Percentiles rank a stretch among this genome's conserved stretches.
Conservation (phyloP, 1,140 invertebrate species). For the Pseudomyrmex dendroicus region DNA sequence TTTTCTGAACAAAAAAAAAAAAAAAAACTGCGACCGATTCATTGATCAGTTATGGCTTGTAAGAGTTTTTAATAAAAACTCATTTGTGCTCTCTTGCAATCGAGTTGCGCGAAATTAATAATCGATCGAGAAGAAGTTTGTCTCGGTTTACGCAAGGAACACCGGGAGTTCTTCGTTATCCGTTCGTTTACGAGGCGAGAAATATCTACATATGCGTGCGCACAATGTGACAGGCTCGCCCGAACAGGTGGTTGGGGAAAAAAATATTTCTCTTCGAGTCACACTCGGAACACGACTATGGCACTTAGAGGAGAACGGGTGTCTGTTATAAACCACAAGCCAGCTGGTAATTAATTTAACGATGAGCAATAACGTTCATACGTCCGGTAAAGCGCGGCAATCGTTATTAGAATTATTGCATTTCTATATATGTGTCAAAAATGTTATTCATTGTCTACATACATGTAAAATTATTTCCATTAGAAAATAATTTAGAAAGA, state of each 20-base stretch:
- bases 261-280: conserved; percentile 66
- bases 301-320: background rate
- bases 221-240: conserved; percentile 56
- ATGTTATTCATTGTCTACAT: background rate
- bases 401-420: background rate
- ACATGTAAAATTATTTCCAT: background rate
- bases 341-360: conserved; percentile 67
- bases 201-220: conserved; percentile 32
- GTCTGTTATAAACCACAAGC: conserved; percentile 43
- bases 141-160: background rate
- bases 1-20: too few relatives aligned
- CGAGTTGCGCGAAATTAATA: too few relatives aligned
- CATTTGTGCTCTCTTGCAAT: too few relatives aligned
- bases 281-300: conserved; percentile 42
- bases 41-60: too few relatives aligned
- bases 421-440: background rate
- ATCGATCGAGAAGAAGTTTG: background rate
- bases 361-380: conserved; percentile 31
- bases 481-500: background rate
- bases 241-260: conserved; percentile 67
- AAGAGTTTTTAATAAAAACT: background rate
- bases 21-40: too few relatives aligned
- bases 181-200: conserved; percentile 17
- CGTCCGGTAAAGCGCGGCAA: conserved; percentile 4
- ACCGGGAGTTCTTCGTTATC: conserved; percentile 27